Percentiles rank a stretch among this genome's conserved stretches.
phyloP scores from a whole-genome alignment of 2,113 vertebrate genomes.

The Gasterosteus aculeatus region DNA sequence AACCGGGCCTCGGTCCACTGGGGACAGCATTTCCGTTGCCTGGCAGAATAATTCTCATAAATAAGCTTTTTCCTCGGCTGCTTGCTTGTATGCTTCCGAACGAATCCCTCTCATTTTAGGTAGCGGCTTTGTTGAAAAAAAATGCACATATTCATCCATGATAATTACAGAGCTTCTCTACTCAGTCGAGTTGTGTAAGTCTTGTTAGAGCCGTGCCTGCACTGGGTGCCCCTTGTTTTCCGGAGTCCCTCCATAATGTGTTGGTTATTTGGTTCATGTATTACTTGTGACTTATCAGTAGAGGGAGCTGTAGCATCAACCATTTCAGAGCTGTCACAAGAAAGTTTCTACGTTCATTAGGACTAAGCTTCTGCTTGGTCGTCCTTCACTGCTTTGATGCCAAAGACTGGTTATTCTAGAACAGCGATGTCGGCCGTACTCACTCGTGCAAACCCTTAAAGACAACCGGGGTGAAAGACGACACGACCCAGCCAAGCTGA shows the following conservation, averaged over 20 bases:
- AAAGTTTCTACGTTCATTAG: not conserved
- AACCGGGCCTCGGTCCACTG: not conserved
- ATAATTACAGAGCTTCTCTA: constrained; percentile 2
- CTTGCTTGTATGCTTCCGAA: constrained; percentile 17
- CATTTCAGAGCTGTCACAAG: not conserved
- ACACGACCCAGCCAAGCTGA: not conserved
- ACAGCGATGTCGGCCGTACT: not conserved
- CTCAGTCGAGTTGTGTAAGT: not conserved
- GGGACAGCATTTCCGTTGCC: not conserved
- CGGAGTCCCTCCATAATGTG: not conserved
- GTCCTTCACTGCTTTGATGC: not conserved
- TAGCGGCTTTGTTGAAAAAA: not conserved
- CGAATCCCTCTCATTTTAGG: not conserved
- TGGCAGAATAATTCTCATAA: not conserved
- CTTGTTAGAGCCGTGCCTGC: constrained; percentile 3
- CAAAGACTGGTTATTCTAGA: not conserved
- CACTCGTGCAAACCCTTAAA: not conserved
- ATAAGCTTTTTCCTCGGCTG: constrained; percentile 24
- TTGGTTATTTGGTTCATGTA: constrained; percentile 31
- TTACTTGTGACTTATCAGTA: constrained; percentile 40
- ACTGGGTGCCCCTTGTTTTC: not conserved
- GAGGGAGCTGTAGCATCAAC: constrained; percentile 63
- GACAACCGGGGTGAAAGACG: not conserved
- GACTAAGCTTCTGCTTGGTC: not conserved
- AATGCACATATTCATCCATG: not conserved